Base-by-base conservation (phyloP, 2,113 vertebrate genomes). In the Craseonycteris thonglongyai region DNA sequence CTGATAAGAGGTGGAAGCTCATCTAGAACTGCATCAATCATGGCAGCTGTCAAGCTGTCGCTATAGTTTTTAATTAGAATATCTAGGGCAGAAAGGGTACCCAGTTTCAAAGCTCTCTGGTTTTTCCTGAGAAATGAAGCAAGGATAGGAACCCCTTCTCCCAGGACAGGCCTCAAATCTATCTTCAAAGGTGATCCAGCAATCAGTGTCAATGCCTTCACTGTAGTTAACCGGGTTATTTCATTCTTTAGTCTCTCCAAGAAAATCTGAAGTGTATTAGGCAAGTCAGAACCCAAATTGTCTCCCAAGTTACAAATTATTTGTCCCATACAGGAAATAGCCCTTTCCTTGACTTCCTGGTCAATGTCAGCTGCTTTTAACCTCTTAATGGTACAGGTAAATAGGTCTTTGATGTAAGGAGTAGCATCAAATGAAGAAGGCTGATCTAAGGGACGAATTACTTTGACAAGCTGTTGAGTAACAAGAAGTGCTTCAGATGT, bases 241-340 rank as follows among this genome's bases (percentile, higher is more conserved):
- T 99, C 99, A 49, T 99, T 99, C 98, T 99, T 99, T 33, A 99
- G 98, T 78, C 99, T 99, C 96, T 99, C 99, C 81, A 99, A 97
- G 97, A 99, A 99, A 98, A 99, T 99, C 97, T 99, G 98, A 98
- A 99, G 98, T 0, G 99, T 99, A 94, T 99, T 99, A 35, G 99
- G 99, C 68, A 99, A 98, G 87, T 99, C 99, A 47, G 98, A 78
- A n/a, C 99, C 99, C 86, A 99, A 98, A 87, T 98, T 99, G 98
- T 99, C 99, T 79, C 99, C 99, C 95, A 99, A 98, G 97, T 99
- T 99, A 97, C 99, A 99, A 97, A 99, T 99, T 35, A 99, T 99
- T 97, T 99, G 99, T 58, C 99, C 99, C 99, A 99, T 99, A 94
- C 99, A 99, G 95, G 99, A 99, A 97, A 99, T 99, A 90, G 99